These are phyloP conservation scores for Paramormyrops kingsleyae DNA, from an alignment of 2,113 vertebrate species.

Conservation along the genomic window DNA sequence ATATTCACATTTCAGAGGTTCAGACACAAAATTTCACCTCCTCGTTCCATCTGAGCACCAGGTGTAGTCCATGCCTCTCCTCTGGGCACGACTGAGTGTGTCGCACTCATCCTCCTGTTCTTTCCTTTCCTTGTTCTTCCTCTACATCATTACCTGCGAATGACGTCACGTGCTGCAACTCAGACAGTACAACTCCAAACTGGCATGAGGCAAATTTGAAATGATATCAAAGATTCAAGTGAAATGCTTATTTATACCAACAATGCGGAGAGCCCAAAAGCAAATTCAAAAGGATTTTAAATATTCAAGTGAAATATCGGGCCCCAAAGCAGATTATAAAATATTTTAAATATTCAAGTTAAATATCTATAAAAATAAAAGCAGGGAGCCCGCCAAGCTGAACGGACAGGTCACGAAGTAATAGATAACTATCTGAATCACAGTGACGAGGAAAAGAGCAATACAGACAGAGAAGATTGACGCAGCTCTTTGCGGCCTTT, in stretches of 20 bases:
- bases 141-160: background rate
- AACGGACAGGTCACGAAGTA: background rate
- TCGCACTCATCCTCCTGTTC: background rate
- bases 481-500: background rate
- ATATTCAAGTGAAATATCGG: background rate
- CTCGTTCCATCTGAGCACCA: background rate
- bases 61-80: background rate
- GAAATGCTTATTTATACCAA: background rate
- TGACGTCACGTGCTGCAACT: background rate
- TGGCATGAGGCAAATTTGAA: background rate
- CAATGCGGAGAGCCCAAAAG: background rate
- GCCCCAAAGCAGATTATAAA: background rate
- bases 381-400: background rate
- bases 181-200: background rate
- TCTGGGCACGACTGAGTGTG: background rate
- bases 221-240: background rate
- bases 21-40: background rate
- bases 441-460: background rate
- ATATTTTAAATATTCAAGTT: background rate
- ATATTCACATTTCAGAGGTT: background rate
- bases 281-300: background rate
- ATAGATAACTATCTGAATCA: background rate
- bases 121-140: background rate
- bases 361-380: background rate
- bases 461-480: background rate